Evolutionary conservation across 2,888 invertebrate species (phyloP).

Genomic region (Hirudinaria manillensis): DNA sequence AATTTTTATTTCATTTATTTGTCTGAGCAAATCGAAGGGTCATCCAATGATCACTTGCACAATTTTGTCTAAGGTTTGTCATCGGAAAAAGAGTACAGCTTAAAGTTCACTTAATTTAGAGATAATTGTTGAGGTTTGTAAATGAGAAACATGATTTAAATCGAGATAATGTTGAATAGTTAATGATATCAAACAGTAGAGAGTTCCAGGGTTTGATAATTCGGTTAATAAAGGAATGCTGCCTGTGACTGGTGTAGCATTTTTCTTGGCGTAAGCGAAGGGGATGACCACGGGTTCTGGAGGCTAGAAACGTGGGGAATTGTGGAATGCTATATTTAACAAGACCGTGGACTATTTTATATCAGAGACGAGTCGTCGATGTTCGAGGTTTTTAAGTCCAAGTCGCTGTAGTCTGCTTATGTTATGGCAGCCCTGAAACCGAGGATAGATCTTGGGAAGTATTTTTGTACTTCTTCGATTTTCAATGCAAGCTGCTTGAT

Average conservation of each 20-base stretch:
- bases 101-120: too few species aligned
- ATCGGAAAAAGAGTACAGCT: too few species aligned
- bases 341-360: background rate
- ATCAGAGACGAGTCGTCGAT: background rate
- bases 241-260: too few species aligned
- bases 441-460: too few species aligned
- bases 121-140: too few species aligned
- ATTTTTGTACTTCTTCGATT: too few species aligned
- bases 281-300: background rate
- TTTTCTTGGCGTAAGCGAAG: background rate
- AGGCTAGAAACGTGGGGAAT: background rate
- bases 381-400: too few species aligned
- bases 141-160: too few species aligned
- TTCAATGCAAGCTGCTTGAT: too few species aligned
- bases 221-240: background rate
- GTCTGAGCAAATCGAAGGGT: background rate
- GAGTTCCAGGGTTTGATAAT: conserved; percentile 6
- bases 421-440: too few species aligned
- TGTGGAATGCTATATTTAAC: background rate
- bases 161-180: background rate
- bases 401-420: too few species aligned
- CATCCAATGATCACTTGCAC: background rate
- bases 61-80: background rate
- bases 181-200: background rate
- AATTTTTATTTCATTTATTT: background rate